Evolutionary conservation across 2,113 vertebrate genomes (phyloP), one percentile per base, ranked within the genome.

Genomic region (Stigmatopora nigra): DNA sequence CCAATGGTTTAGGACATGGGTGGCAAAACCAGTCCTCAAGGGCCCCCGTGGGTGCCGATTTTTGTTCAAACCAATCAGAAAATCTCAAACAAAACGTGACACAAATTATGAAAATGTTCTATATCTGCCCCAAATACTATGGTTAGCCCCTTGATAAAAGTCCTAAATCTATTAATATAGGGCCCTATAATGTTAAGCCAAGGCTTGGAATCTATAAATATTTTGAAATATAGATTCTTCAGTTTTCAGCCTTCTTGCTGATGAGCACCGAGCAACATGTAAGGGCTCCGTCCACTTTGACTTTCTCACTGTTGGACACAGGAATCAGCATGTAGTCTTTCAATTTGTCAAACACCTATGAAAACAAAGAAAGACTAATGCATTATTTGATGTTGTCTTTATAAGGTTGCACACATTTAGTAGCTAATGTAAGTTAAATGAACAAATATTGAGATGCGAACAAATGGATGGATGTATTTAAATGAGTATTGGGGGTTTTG

Each of bases 321-420:
- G 97, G 95, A 70, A 99, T 95, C 88, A 98, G 90, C 89, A 92
- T 93, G 88, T 97, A 84, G 87, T 98, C 94, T 90, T 96, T 97
- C 86, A 99, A 88, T 78, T 93, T 97, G 87, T 97, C 94, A 79
- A 94, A 97, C 45, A 96, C 93, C 97, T 99, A 80, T 55, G 59
- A 61, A 65, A 65, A 78, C 7, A 62, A 72, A 45, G 19, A 15
- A 53, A 22, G 51, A 14, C 19, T 12, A 5, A 52, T 20, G 17
- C n/a, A 19, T 7, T 51, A 19, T 2, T 52, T 20, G n/a, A 9
- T 52, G 49, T 22, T 22, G 19, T 22, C 51, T 20, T 53, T 10
- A 53, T 53, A 12, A 22, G 3, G 10, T 53, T 11, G 8, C 13
- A 53, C 5, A 11, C 1, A 53, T 22, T 53, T 53, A 2, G 9